A percentile compares a stretch with the other conserved stretches of the same genome.
Evolutionary conservation across 2,888 invertebrate species (phyloP).

Genomic region (Drosophila borborema): DNA sequence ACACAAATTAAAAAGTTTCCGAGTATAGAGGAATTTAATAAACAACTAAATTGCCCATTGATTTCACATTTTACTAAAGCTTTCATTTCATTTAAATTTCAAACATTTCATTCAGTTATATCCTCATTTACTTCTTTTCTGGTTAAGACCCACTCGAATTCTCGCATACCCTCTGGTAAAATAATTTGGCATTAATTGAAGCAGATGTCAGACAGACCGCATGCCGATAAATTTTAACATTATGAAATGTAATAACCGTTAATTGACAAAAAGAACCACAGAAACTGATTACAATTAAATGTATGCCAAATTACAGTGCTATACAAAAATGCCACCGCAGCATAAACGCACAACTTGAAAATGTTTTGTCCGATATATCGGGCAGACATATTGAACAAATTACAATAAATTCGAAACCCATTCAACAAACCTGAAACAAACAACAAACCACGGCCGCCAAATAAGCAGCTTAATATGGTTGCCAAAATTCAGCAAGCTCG

Average conservation of each 20-base stretch:
- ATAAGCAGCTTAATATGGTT: conserved; percentile 42
- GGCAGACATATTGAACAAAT: conserved; percentile 45
- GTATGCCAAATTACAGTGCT: conserved; percentile 20
- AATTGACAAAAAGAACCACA: conserved; percentile 41
- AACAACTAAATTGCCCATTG: too few species aligned
- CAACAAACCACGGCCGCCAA: conserved; percentile 42
- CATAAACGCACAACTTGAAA: conserved; percentile 25
- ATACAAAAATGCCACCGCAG: conserved; percentile 19
- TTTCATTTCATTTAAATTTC: background rate
- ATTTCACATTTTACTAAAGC: background rate
- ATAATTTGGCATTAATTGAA: conserved; percentile 42
- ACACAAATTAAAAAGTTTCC: too few species aligned
- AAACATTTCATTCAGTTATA: too few species aligned
- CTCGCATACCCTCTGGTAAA: background rate
- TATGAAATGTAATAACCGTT: conserved; percentile 48
- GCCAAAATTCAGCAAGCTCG: conserved; percentile 15
- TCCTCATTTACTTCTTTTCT: background rate
- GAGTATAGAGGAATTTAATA: background rate
- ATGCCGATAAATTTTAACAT: conserved; percentile 26
- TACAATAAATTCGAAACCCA: conserved; percentile 48
- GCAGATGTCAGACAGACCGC: conserved; percentile 32
- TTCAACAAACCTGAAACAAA: conserved; percentile 22
- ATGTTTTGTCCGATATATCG: conserved; percentile 23
- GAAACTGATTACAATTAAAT: conserved; percentile 30
- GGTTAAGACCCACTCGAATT: background rate